A percentile compares a stretch with the other conserved stretches of the same genome.
Evolutionary conservation across 1,140 invertebrate species (phyloP).

Genomic region (Theocolax elegans): DNA sequence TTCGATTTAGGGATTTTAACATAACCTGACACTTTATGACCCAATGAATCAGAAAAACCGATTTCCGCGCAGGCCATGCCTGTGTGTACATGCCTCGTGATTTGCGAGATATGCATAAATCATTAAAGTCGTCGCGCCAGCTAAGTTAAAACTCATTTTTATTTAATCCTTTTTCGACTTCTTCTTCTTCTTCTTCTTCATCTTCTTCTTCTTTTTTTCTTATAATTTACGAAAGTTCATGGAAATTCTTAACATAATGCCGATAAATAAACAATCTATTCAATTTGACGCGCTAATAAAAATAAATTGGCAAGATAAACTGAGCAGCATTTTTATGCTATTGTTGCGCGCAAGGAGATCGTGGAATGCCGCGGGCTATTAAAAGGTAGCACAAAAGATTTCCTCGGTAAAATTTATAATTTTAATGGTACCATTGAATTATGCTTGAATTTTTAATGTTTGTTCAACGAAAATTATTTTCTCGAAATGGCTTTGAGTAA

Average conservation of each 20-base stretch:
- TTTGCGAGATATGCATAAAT: constrained; percentile 42
- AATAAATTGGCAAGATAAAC: constrained; percentile 22
- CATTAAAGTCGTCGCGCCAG: constrained; percentile 33
- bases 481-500: background rate
- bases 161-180: constrained; percentile 6
- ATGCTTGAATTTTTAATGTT: constrained; percentile 15
- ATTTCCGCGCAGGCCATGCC: constrained; percentile 29
- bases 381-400: background rate
- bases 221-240: constrained; percentile 31
- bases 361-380: background rate
- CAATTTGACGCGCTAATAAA: constrained; percentile 16
- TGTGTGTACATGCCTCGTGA: constrained; percentile 31
- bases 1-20: constrained; percentile 44
- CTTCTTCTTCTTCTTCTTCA: background rate
- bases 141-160: constrained; percentile 33
- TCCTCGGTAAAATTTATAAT: constrained; percentile 19
- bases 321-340: background rate
- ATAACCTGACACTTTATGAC: constrained; percentile 41
- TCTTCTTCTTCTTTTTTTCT: background rate
- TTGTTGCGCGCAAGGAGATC: constrained; percentile 15
- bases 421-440: constrained; percentile 18
- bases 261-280: constrained; percentile 39
- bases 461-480: background rate
- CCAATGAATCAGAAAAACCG: constrained; percentile 43
- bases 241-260: constrained; percentile 13